These are phyloP conservation scores for Melanerpes aurifrons DNA, from an alignment of 2,113 vertebrate species.

Conservation along the genomic window DNA sequence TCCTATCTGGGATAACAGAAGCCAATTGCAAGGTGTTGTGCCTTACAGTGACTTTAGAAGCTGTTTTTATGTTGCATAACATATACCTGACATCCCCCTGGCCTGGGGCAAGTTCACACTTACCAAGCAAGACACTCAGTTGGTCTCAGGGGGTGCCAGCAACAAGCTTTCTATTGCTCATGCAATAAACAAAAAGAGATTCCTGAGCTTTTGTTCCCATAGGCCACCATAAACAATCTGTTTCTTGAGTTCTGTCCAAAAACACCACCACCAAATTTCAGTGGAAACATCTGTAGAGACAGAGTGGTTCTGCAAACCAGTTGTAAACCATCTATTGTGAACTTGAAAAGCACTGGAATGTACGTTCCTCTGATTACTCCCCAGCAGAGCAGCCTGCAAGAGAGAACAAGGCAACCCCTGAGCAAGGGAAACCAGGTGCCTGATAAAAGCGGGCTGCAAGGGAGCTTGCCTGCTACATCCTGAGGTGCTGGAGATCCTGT, in stretches of 20 bases:
- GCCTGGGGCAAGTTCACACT: no score
- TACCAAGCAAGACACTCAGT: neutral
- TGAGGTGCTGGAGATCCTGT: neutral
- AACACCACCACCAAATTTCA: neutral
- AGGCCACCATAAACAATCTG: neutral
- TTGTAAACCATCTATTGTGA: fast-evolving
- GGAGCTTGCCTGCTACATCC: neutral
- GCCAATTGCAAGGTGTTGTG: neutral
- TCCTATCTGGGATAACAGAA: neutral
- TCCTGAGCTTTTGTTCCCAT: neutral
- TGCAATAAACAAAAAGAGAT: neutral
- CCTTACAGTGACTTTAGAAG: neutral
- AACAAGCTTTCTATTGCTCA: neutral
- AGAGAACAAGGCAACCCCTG: neutral
- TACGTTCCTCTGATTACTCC: neutral
- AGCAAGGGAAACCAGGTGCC: neutral
- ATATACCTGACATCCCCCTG: neutral
- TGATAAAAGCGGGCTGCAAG: no score
- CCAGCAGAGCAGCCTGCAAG: neutral
- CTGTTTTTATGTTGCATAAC: neutral
- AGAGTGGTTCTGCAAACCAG: neutral
- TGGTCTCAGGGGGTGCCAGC: neutral
- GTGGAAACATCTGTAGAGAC: neutral
- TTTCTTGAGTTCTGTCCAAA: fast-evolving
- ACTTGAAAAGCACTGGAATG: neutral